Base-by-base conservation (phyloP, 2,888 invertebrate species). In the Drosophila prostipennis region DNA sequence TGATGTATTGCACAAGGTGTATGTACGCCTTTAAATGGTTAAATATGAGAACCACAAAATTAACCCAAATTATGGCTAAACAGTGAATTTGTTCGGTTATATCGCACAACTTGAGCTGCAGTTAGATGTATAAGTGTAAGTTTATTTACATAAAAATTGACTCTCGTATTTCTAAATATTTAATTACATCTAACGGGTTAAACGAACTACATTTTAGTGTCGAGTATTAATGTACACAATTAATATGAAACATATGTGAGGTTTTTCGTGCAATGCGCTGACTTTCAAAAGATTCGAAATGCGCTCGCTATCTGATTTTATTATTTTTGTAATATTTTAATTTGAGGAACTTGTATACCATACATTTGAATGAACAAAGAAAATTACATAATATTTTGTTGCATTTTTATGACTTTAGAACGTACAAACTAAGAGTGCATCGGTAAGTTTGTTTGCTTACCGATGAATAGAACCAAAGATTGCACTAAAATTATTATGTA, bases 341-440 rank as follows among this genome's bases (percentile, higher is more conserved):
- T 89, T 89, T 93, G 94, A 95, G 95, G 95, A 95, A 95, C 95
- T 95, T 95, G 94, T 95, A 95, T 95, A 95, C 95, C 95, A 94
- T 91, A 91, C 91, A 90, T 89, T 89, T 85, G 91, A 90, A 90
- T 91, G 89, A 89, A 90, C 90, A 91, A 90, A 89, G 84, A 90
- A 90, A 90, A 90, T 89, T 90, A 90, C 87, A 90, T 82, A 83
- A 76, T 80, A 80, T 83, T 86, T 89, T 84, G 88, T 89, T 87
- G 89, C 79, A 76, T 87, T 76, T 77, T 61, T 63, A 57, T 73
- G 36, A 52, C 57, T 68, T 64, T 68, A 68, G 54, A 64, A 68
- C 45, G 69, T 78, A 84, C 74, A 74, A 85, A 89, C 83, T 82
- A 74, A 83, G 75, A 10, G n/a, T 26, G 36, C 58, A 59, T 52